Percentiles rank a stretch among this genome's conserved stretches.
phyloP scores from a whole-genome alignment of 2,113 vertebrate genomes.

The Scartelaos histophorus region DNA sequence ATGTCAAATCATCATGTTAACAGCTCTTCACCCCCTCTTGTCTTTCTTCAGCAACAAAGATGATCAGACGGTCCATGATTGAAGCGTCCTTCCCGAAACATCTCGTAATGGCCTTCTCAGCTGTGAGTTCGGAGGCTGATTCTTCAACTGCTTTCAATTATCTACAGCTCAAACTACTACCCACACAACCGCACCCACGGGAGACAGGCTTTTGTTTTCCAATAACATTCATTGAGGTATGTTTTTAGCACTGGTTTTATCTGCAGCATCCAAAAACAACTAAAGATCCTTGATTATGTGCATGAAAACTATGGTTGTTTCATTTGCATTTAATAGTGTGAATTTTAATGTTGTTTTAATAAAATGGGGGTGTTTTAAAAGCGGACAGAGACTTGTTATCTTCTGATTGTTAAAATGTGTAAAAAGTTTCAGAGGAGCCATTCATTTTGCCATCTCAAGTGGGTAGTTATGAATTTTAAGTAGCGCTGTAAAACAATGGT shows the following conservation, averaged over 20 bases:
- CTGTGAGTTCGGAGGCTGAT: conserved; percentile 36
- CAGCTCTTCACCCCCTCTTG: background rate
- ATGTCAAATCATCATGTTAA: background rate
- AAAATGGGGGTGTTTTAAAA: conserved; percentile 3
- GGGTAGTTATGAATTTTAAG: conserved; percentile 12
- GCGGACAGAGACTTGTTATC: background rate
- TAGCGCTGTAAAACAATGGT: conserved; percentile 3
- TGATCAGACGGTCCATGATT: conserved; percentile 7
- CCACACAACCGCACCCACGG: conserved; percentile 26
- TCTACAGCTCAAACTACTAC: conserved; percentile 57
- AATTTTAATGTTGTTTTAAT: background rate
- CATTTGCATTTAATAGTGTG: conserved; percentile 13
- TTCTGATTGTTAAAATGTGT: background rate
- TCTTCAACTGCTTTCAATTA: conserved; percentile 61
- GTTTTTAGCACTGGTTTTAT: conserved; percentile 7
- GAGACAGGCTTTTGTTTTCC: conserved; percentile 42
- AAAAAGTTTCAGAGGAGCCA: conserved; percentile 4
- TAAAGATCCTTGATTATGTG: background rate
- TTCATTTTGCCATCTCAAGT: conserved; percentile 3
- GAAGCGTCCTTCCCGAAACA: conserved; percentile 11
- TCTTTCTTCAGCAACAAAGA: conserved; percentile 9
- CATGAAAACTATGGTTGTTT: background rate
- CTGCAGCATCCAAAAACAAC: background rate
- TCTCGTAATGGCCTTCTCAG: background rate
- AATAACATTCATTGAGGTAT: conserved; percentile 32